Base-by-base conservation (phyloP, 2,888 invertebrate genomes). In the Eupeodes latifasciatus region DNA sequence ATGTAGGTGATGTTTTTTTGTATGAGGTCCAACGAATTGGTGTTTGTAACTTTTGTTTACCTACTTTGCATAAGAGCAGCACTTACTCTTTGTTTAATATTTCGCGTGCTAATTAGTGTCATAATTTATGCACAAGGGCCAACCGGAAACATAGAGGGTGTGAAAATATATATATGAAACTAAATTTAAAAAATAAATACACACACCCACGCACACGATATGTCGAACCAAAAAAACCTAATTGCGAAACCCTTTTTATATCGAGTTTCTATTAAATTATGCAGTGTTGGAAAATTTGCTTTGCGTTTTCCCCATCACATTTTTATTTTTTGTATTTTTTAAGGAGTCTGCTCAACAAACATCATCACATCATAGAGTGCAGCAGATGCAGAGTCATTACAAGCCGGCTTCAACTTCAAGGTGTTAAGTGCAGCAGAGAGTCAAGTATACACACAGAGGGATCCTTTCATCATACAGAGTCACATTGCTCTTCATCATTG, bases 101-200 rank as follows among this genome's bases (percentile, higher is more conserved):
- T 77, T 84, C 84, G 80, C 84, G 80, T 84, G 84, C 76, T 87
- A 87, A 87, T 84, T 84, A 87, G 84, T 81, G 72, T 80, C 84
- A 87, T 84, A 87, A 87, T 84, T 87, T 87, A 87, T 87, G 87
- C 84, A 87, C 79, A 80, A 81, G 84, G 55, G 67, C 76, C 77
- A 81, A 83, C 55, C 84, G 84, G 84, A 87, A 81, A 62, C 74
- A 51, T 72, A 36, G 27, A 72, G 34, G 64, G 84, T 77, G 84
- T 81, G 80, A 84, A 84, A 66, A 66, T 40, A 80, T 62, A 80
- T 62, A 47, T 36, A 34, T 57, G 44, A 72, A 72, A 57, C 27
- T 57, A 62, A 49, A 44, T 36, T 19, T 19, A 19, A 47, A 66
- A 82, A 71, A 55, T 69, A n/a, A 6, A 47, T 34, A 47, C 4